phyloP scores from a whole-genome alignment of 2,888 invertebrate genomes.

The Trypoxylon attenuatum region DNA sequence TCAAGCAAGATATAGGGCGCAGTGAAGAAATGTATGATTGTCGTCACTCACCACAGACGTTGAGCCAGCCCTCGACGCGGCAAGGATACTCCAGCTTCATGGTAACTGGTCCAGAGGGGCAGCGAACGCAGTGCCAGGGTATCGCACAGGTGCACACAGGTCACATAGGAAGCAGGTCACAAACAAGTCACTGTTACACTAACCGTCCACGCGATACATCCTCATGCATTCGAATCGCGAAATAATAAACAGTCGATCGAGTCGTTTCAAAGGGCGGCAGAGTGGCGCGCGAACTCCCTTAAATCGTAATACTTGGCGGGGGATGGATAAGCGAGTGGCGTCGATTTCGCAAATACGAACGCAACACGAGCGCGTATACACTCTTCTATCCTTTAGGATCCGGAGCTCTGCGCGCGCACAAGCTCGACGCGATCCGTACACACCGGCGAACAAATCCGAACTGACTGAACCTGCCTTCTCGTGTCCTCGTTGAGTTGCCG shows the following conservation, averaged over 20 bases:
- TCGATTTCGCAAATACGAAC: background rate
- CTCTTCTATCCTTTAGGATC: no score
- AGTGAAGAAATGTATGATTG: background rate
- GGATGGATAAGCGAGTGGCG: no score
- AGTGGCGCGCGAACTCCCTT: background rate
- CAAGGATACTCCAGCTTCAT: slow-evolving; percentile 77
- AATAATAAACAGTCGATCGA: background rate
- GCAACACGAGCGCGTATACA: slow-evolving; percentile 4
- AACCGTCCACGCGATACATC: slow-evolving; percentile 17
- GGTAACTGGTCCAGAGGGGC: slow-evolving; percentile 18
- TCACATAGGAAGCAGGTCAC: slow-evolving; percentile 41
- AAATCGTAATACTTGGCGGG: background rate
- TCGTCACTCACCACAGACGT: slow-evolving; percentile 77
- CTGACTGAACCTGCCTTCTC: slow-evolving; percentile 56
- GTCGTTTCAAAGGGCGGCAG: background rate
- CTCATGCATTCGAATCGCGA: background rate
- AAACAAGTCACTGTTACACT: slow-evolving; percentile 40
- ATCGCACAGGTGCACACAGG: slow-evolving; percentile 26
- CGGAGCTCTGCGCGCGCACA: slow-evolving; percentile 32
- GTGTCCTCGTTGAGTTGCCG: slow-evolving; percentile 37
- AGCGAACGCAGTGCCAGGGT: slow-evolving; percentile 29
- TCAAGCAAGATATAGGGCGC: background rate
- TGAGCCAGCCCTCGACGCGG: slow-evolving; percentile 79
- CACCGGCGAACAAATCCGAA: slow-evolving; percentile 65
- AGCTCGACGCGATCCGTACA: slow-evolving; percentile 44